These are phyloP conservation scores for Corbicula japonica DNA, from an alignment of 2,888 invertebrate species.

Conservation along the genomic window DNA sequence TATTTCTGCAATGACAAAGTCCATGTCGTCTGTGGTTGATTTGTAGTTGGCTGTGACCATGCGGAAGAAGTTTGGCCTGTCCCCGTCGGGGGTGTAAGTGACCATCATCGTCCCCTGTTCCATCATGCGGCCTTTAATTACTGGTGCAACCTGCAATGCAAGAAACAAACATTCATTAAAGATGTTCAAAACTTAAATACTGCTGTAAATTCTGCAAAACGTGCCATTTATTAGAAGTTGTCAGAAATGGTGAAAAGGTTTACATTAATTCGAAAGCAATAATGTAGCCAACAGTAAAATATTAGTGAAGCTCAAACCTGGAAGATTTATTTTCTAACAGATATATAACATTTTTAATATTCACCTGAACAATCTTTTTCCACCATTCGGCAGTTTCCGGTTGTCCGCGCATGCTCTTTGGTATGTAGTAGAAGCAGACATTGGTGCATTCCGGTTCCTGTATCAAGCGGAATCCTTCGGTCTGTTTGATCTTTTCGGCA, in stretches of 20 bases:
- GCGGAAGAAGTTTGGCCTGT: constrained; percentile 98
- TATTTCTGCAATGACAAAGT: constrained; percentile 97
- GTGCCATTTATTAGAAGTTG: no score
- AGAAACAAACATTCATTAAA: no score
- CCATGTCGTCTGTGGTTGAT: constrained; percentile 95
- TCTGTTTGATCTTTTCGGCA: constrained; percentile 63
- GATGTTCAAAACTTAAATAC: no score
- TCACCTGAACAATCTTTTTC: constrained; percentile 77
- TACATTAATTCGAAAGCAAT: no score
- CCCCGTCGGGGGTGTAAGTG: constrained; percentile 98
- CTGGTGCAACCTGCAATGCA: constrained; percentile 91
- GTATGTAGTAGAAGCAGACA: constrained; percentile 99
- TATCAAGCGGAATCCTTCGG: constrained; percentile 75
- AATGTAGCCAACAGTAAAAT: no score
- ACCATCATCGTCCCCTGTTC: constrained; percentile 98
- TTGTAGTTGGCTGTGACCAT: constrained; percentile 98
- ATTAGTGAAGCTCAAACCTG: no score
- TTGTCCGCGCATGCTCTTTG: constrained; percentile 89
- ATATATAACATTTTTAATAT: constrained; percentile 1
- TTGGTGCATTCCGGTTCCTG: constrained; percentile 95
- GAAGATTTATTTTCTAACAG: no score
- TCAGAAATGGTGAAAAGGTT: no score
- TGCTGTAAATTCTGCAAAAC: no score
- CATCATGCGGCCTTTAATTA: constrained; percentile 98
- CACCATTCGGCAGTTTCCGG: constrained; percentile 73